phyloP scores from a whole-genome alignment of 2,888 invertebrate genomes.

The Leuctra nigra region DNA sequence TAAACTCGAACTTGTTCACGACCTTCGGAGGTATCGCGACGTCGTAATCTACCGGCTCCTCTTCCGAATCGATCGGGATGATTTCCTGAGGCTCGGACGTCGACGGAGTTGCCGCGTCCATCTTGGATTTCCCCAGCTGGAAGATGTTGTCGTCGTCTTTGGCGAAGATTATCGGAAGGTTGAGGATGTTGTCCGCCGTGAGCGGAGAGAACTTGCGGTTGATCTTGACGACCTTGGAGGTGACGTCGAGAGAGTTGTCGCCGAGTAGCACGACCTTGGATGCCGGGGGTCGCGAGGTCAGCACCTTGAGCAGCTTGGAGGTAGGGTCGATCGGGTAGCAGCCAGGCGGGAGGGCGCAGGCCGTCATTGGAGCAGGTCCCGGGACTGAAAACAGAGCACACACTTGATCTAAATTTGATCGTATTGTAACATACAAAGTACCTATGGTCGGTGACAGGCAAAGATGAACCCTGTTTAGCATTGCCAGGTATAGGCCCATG shows the following conservation, averaged over 20 bases:
- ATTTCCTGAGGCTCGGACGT: neutral
- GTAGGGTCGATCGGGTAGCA: neutral
- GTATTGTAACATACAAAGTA: no score
- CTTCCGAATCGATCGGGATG: neutral
- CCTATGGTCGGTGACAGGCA: no score
- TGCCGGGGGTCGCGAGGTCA: neutral
- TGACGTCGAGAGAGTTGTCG: neutral
- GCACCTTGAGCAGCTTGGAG: neutral
- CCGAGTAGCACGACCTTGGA: neutral
- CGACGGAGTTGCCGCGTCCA: neutral
- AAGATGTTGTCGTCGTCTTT: conserved; percentile 29
- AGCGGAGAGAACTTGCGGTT: no score
- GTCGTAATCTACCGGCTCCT: neutral
- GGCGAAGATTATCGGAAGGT: conserved; percentile 35
- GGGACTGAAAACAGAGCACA: no score
- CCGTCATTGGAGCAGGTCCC: neutral
- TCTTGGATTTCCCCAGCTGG: neutral
- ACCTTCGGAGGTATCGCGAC: neutral
- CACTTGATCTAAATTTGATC: no score
- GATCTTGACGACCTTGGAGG: no score
- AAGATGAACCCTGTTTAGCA: no score
- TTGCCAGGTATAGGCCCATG: no score
- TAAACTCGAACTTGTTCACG: conserved; percentile 10
- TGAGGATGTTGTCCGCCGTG: conserved; percentile 34
- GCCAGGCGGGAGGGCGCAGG: neutral